phyloP scores from a whole-genome alignment of 2,888 invertebrate species.

The Eilema caniola region DNA sequence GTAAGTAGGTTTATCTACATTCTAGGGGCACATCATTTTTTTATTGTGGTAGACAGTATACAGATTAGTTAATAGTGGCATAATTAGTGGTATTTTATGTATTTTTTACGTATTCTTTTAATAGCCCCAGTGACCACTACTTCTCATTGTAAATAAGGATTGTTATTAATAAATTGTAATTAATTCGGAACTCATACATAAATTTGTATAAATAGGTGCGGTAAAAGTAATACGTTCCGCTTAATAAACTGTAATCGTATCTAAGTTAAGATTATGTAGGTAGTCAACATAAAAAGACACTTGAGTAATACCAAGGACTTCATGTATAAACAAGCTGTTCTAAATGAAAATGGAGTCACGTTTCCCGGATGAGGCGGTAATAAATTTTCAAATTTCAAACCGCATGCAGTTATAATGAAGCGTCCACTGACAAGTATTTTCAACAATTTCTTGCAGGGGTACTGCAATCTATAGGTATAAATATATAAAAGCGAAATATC shows the following conservation, averaged over 20 bases:
- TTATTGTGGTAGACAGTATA: too few species aligned
- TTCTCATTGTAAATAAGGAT: conserved; percentile 4
- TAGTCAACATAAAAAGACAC: background rate
- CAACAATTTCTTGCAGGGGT: too few species aligned
- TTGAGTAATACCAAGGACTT: background rate
- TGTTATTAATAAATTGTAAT: background rate
- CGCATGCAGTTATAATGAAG: too few species aligned
- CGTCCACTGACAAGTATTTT: too few species aligned
- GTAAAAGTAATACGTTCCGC: conserved; percentile 4
- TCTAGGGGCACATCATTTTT: too few species aligned
- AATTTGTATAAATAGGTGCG: conserved; percentile 4
- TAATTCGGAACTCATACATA: conserved; percentile 2
- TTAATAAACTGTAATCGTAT: conserved; percentile 3
- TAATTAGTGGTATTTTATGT: too few species aligned
- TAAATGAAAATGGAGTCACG: background rate
- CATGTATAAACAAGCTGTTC: background rate
- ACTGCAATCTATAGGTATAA: too few species aligned
- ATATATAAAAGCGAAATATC: too few species aligned
- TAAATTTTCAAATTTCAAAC: background rate
- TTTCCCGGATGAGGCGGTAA: background rate
- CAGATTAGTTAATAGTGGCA: too few species aligned
- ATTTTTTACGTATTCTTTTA: too few species aligned
- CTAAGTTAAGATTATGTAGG: conserved; percentile 15
- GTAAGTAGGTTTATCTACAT: too few species aligned
- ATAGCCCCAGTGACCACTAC: background rate